Evolutionary conservation across 2,888 invertebrate genomes (phyloP).

Genomic region (Xylocampa areola): DNA sequence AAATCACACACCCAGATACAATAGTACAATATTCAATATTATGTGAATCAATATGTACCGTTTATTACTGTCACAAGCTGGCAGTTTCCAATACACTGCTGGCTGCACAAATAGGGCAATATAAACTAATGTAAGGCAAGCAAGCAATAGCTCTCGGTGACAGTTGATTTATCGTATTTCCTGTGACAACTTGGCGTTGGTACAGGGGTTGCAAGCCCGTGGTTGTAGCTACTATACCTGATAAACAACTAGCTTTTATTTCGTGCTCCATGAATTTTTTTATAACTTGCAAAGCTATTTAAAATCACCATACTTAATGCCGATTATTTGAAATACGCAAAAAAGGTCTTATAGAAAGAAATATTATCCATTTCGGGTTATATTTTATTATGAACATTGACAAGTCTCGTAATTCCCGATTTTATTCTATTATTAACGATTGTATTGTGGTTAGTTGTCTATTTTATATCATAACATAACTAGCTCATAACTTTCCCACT

Average conservation of each 20-base stretch:
- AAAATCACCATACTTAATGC: too few species aligned
- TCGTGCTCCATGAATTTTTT: neutral
- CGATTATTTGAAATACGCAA: too few species aligned
- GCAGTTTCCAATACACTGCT: constrained; percentile 29
- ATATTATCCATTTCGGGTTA: too few species aligned
- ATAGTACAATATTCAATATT: neutral
- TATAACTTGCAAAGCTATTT: too few species aligned
- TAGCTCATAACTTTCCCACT: too few species aligned
- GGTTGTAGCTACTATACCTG: constrained; percentile 3
- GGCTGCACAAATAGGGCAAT: constrained; percentile 3
- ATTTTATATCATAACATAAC: too few species aligned
- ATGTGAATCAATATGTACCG: constrained; percentile 22
- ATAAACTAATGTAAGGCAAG: constrained; percentile 48
- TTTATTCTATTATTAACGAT: too few species aligned
- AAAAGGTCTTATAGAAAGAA: too few species aligned
- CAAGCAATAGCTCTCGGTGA: constrained; percentile 65
- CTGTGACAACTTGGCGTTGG: constrained; percentile 43
- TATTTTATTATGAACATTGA: too few species aligned
- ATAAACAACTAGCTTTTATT: neutral
- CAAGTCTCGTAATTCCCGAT: too few species aligned
- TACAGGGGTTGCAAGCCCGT: constrained; percentile 6
- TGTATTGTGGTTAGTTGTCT: too few species aligned
- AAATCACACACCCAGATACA: neutral
- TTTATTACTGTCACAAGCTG: constrained; percentile 9
- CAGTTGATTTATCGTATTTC: constrained; percentile 67